Conservation (phyloP, 2,888 invertebrate species). For the Diarsia dahlii region DNA sequence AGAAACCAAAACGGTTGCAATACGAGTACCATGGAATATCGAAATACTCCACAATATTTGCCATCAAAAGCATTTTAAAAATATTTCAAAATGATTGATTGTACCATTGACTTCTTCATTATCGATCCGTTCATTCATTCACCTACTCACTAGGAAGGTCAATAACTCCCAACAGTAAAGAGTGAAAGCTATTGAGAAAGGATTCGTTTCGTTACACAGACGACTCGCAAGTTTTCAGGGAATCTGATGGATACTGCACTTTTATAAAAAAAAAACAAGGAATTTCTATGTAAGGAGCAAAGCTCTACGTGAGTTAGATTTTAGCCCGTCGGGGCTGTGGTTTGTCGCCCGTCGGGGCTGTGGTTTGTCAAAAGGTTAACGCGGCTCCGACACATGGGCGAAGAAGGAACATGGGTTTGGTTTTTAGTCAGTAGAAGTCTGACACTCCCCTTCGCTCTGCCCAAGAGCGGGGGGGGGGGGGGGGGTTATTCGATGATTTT, state of each 20-base stretch:
- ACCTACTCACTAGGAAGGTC: conserved; percentile 21
- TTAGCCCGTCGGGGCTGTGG: no score
- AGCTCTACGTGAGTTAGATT: no score
- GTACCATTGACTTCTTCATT: conserved; percentile 21
- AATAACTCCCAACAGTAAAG: conserved; percentile 4
- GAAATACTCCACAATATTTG: conserved; percentile 9
- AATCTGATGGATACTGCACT: conserved; percentile 7
- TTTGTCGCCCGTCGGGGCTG: no score
- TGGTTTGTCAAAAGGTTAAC: no score
- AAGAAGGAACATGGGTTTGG: no score
- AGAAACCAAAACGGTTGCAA: conserved; percentile 29
- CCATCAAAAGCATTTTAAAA: conserved; percentile 10
- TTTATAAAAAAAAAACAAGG: no score
- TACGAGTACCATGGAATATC: conserved; percentile 41
- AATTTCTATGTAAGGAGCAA: no score
- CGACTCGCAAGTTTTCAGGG: not conserved
- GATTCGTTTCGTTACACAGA: conserved; percentile 13
- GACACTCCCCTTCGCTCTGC: no score
- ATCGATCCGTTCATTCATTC: conserved; percentile 29
- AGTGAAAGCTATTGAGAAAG: conserved; percentile 27
- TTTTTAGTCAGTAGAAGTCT: no score
- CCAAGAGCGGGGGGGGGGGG: no score
- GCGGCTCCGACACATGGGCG: no score
- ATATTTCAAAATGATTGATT: conserved; percentile 32
- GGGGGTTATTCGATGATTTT: no score